These are phyloP conservation scores for Cephus sareptanus DNA, from an alignment of 2,888 invertebrate genomes.

Conservation along the genomic window DNA sequence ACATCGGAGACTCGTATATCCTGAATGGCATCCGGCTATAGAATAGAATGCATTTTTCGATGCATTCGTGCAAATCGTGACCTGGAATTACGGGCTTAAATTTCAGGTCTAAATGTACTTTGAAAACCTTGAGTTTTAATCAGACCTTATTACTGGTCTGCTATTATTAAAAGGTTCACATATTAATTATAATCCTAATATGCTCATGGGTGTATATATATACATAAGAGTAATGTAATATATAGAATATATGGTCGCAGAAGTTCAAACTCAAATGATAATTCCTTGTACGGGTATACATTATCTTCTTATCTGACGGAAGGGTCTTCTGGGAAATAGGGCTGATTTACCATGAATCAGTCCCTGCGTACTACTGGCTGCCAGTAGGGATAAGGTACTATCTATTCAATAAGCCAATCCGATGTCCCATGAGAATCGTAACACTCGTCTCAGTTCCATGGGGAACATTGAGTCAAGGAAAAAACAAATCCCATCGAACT, in stretches of 20 bases:
- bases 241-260: background rate
- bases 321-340: background rate
- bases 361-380: background rate
- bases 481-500: background rate
- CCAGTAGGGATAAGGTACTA: background rate
- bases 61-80: background rate
- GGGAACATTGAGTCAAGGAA: background rate
- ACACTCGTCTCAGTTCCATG: background rate
- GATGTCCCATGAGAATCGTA: background rate
- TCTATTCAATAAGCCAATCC: background rate
- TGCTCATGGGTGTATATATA: background rate
- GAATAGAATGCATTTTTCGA: background rate
- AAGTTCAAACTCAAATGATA: background rate
- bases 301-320: background rate
- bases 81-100: background rate
- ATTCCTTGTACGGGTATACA: background rate
- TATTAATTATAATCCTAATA: background rate
- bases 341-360: background rate
- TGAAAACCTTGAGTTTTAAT: background rate
- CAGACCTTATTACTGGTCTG: background rate
- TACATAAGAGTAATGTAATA: background rate
- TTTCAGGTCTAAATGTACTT: background rate
- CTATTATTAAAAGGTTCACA: background rate
- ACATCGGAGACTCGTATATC: background rate
- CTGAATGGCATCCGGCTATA: background rate